Percentiles rank a stretch among this genome's conserved stretches.
phyloP scores from a whole-genome alignment of 2,888 invertebrate genomes.

The Leptopilina syphax region DNA sequence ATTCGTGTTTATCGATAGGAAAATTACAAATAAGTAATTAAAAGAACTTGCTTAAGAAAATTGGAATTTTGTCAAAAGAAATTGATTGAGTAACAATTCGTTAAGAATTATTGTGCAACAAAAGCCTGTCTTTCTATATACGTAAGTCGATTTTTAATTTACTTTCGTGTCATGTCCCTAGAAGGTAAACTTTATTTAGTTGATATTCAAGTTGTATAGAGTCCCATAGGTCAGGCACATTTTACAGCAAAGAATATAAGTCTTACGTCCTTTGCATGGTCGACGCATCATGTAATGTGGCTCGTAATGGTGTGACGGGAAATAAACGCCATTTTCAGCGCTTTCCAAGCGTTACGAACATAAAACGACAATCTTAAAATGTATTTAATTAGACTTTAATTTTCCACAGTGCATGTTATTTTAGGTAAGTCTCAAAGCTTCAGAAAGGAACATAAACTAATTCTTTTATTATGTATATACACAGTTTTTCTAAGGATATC shows the following conservation, averaged over 20 bases:
- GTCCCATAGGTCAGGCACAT: constrained; percentile 27
- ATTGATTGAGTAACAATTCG: constrained; percentile 33
- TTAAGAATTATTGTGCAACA: constrained; percentile 14
- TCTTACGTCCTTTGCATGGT: constrained; percentile 34
- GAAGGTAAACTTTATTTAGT: constrained; percentile 21
- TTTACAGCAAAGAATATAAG: constrained; percentile 27
- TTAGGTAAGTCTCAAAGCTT: too few relatives aligned
- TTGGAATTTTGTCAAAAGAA: constrained; percentile 26
- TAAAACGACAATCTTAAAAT: neutral
- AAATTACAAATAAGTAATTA: neutral
- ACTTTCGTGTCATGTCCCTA: constrained; percentile 14
- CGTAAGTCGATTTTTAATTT: constrained; percentile 9
- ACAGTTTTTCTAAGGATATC: too few relatives aligned
- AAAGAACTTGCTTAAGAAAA: constrained; percentile 1
- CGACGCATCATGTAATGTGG: constrained; percentile 1
- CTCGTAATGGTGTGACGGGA: constrained; percentile 37
- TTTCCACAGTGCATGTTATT: neutral
- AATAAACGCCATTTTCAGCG: constrained; percentile 37
- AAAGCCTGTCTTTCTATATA: constrained; percentile 7
- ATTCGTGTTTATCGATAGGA: neutral
- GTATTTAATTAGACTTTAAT: constrained; percentile 1
- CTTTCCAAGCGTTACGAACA: constrained; percentile 41
- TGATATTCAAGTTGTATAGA: constrained; percentile 36
- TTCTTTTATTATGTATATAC: too few relatives aligned
- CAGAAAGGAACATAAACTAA: too few relatives aligned